Evolutionary conservation across 30 jellyfish, hydroid and myxozoan genomes (phyloP), one percentile per base, ranked within the genome.

Genomic region (Cassiopea andromeda): DNA sequence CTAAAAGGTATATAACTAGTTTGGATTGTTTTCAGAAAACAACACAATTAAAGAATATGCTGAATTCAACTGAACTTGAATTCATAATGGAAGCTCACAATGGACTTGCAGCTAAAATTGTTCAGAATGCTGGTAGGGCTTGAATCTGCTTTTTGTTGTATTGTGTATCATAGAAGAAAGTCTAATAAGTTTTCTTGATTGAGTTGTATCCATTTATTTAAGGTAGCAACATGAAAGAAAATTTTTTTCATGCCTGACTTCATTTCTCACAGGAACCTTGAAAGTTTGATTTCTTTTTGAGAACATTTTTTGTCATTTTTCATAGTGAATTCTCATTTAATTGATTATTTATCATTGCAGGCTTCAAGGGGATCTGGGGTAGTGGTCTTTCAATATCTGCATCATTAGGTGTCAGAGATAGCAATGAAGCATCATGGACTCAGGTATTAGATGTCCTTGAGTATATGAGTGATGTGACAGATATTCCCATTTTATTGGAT

Each of bases 401-500:
- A 44, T 78, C 96, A 45, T 61, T 94, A 15, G 98, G 98, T 59
- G 98, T 94, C 9, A 27, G 98, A 59, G 98, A 94, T 71, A 89
- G 97, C 89, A 94, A 94, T 67, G 98, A 94, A 81, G 98, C 98
- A 15, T 94, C 98, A 1, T 94, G 98, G 98, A 94, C 98, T 7
- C 98, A 94, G 81, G 98, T 94, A 16, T 69, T 94, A 60, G 98
- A 94, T 72, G 97, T 87, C 3, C 77, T 90, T 19, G 98, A 94
- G 87, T 94, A 78, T 67, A 94, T 94, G 98, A 90, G 95, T 70
- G 98, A 94, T 86, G 98, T 93, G 9, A 90, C 98, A 5, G 89
- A 77, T 57, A 77, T 94, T 7, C 98, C 98, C 45, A 94, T 94
- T 49, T 81, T 94, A 46, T 87, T 94, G 48, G 98, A 94, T 94